These are phyloP conservation scores for Nestor notabilis DNA, from an alignment of 2,113 vertebrate species.

Conservation along the genomic window DNA sequence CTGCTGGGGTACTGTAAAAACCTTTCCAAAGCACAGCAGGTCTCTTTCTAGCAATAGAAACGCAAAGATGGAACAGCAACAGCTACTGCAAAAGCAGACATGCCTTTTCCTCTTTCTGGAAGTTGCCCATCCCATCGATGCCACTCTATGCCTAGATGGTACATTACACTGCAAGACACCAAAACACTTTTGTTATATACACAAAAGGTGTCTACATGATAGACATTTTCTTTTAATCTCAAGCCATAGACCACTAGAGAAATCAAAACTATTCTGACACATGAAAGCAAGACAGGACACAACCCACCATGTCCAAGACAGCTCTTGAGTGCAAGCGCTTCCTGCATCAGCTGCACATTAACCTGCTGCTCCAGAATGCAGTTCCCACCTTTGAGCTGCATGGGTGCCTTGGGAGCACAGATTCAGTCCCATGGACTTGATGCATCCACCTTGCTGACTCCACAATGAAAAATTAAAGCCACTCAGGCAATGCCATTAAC, in stretches of 20 bases:
- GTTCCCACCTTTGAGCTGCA: not conserved
- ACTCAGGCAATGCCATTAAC: not conserved
- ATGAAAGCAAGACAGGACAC: not conserved
- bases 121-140: not conserved
- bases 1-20: not conserved
- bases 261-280: not conserved
- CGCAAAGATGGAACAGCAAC: not conserved
- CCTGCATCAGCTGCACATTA: fast-evolving
- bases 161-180: not conserved
- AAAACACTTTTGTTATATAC: not conserved
- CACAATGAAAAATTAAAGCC: not conserved
- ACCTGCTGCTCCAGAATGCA: fast-evolving
- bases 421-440: not conserved
- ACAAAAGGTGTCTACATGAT: not conserved
- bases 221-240: not conserved
- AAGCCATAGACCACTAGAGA: not conserved
- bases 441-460: not conserved
- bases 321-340: not conserved
- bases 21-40: not conserved
- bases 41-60: not conserved
- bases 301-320: not conserved
- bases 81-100: not conserved
- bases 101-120: not conserved
- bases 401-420: not conserved
- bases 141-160: not conserved